A percentile compares a stretch with the other conserved stretches of the same genome.
These are phyloP conservation scores for Bufo gargarizans DNA, from an alignment of 2,113 vertebrate genomes.

Conservation along the genomic window DNA sequence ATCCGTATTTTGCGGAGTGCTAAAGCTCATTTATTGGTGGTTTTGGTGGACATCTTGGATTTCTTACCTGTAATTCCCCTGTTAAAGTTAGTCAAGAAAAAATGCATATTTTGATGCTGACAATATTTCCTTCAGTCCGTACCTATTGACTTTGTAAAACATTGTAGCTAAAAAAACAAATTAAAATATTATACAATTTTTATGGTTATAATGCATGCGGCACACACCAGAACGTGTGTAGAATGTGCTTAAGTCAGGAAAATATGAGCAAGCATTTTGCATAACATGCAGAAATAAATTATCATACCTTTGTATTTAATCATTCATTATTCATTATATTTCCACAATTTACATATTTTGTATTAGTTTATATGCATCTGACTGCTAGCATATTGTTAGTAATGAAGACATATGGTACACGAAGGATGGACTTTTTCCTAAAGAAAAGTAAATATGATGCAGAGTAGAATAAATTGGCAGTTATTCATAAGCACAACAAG, in stretches of 20 bases:
- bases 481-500: constrained; percentile 43
- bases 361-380: constrained; percentile 26
- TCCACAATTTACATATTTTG: background rate
- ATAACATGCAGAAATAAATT: constrained; percentile 20
- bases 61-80: no score
- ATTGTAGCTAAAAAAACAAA: constrained; percentile 13
- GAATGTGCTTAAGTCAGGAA: constrained; percentile 5
- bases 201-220: background rate
- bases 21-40: no score
- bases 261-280: constrained; percentile 18
- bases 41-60: no score
- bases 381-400: constrained; percentile 39
- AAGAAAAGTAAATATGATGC: constrained; percentile 36
- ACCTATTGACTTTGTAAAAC: background rate
- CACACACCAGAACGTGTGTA: background rate
- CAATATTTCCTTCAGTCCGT: background rate
- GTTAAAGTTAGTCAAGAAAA: background rate
- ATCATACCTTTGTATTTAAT: constrained; percentile 25
- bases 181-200: background rate
- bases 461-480: background rate
- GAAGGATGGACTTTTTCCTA: constrained; percentile 20
- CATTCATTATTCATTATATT: constrained; percentile 7
- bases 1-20: no score
- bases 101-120: background rate
- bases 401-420: constrained; percentile 32